Evolutionary conservation across 2,888 invertebrate species (phyloP), one percentile per base, ranked within the genome.

Genomic region (Drosophila diplacantha): DNA sequence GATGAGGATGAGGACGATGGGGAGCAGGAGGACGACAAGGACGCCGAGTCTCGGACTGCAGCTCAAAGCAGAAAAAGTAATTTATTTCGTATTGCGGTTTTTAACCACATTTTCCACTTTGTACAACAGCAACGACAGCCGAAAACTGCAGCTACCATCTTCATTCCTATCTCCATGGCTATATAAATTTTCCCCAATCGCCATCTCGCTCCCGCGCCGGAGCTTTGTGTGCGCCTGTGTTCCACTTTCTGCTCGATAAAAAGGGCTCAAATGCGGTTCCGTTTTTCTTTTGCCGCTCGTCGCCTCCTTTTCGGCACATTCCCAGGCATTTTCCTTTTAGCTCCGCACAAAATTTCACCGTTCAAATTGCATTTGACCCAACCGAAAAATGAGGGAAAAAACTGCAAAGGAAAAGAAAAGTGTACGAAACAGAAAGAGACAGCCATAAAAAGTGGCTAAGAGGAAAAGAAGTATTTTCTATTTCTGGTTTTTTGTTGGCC

Each of bases 91-190:
- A 83, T 75, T 80, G 83, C 83, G 80, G 80, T 83, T 80, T 80
- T 83, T 80, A 83, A 80, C 80, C 80, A 80, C 80, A 80, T 83
- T 80, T 80, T 80, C 80, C 80, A 80, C 80, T 80, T 80, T 80
- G 80, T 83, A 73, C 81, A 72, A 73, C 74, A 67, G 82, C 80
- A 81, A 69, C 81, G 76, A 78, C 79, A 77, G 83, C 71, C 83
- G 50, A 77, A 81, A 79, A 70, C 60, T 31, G 58, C 65, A 66
- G 49, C 43, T 31, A 49, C 56, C 61, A 56, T 62, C 64, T 65
- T 62, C 52, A 69, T 46, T 58, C 59, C 66, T 67, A 58, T 58
- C 50, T 65, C 58, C 68, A 32, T 44, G 67, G 69, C 69, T 69
- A 69, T 81, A 78, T 78, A 78, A 79, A 78, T 78, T 80, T 62